Evolutionary conservation across 64 coral and sea anemone genomes (phyloP).

Genomic region (Cladopsammia gracilis): DNA sequence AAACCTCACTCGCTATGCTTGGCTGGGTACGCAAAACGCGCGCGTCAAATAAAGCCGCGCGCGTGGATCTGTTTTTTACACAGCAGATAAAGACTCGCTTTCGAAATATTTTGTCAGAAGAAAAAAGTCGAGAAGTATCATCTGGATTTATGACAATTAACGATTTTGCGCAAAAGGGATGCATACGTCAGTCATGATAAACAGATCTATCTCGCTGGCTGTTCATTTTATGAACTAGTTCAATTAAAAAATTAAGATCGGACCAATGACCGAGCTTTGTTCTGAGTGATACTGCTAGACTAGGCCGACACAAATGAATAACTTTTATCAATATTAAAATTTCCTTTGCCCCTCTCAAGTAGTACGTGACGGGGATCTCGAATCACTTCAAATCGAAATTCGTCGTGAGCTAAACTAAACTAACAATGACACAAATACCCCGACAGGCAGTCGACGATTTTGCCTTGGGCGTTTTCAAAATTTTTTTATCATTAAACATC

Average conservation of each 20-base stretch:
- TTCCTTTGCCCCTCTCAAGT: not conserved
- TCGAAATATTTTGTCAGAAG: too few relatives aligned
- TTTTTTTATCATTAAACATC: not conserved
- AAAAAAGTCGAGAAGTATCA: not conserved
- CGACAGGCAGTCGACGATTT: not conserved
- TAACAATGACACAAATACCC: not conserved
- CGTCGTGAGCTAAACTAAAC: not conserved
- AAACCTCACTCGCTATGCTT: not conserved
- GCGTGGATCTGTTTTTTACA: slow-evolving; percentile 4
- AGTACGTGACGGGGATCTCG: slow-evolving; percentile 8
- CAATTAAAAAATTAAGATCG: not conserved
- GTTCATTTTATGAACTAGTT: not conserved
- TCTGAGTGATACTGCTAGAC: not conserved
- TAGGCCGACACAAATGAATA: not conserved
- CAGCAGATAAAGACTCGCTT: not conserved
- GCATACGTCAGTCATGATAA: not conserved
- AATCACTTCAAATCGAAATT: not conserved
- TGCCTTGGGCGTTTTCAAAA: slow-evolving; percentile 18
- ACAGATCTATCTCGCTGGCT: slow-evolving; percentile 7
- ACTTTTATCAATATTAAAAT: slow-evolving; percentile 45
- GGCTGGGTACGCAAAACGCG: not conserved
- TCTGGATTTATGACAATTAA: not conserved
- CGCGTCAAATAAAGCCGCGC: not conserved
- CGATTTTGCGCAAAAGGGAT: not conserved
- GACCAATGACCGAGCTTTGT: too few relatives aligned